These are phyloP conservation scores for Sebastolobus altivelis DNA, from an alignment of 2,797 vertebrate species.

Conservation along the genomic window DNA sequence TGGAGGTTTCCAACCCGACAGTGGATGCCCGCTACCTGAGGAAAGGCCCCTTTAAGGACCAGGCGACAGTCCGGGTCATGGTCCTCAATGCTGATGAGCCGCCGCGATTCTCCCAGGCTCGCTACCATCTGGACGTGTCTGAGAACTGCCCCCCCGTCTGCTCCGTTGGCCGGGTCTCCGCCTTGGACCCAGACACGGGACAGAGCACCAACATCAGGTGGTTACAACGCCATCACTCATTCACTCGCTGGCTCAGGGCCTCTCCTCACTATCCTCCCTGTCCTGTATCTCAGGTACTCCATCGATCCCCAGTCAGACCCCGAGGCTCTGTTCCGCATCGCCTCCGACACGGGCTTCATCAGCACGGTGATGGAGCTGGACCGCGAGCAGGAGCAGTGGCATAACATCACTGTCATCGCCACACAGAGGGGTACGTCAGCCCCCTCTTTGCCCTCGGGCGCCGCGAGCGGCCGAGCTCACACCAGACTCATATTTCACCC, in stretches of 20 bases:
- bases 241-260: neutral
- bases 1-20: slow-evolving; percentile 89
- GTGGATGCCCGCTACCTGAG: slow-evolving; percentile 89
- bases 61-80: slow-evolving; percentile 87
- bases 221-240: neutral
- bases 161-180: slow-evolving; percentile 86
- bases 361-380: slow-evolving; percentile 89
- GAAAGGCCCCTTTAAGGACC: slow-evolving; percentile 92
- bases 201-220: slow-evolving; percentile 89
- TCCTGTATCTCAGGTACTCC: slow-evolving; percentile 85
- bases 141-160: slow-evolving; percentile 89
- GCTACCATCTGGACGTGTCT: slow-evolving; percentile 87
- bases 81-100: slow-evolving; percentile 93
- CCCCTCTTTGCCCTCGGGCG: slow-evolving; percentile 21
- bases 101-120: slow-evolving; percentile 86
- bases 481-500: slow-evolving; percentile 50
- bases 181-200: slow-evolving; percentile 89
- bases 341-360: slow-evolving; percentile 89
- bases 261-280: neutral
- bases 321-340: slow-evolving; percentile 89
- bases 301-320: slow-evolving; percentile 91
- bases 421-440: slow-evolving; percentile 88
- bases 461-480: slow-evolving; percentile 18
- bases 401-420: slow-evolving; percentile 92
- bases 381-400: slow-evolving; percentile 89